Base-by-base conservation (phyloP, 2,113 vertebrate species). In the Eulemur macaco region DNA sequence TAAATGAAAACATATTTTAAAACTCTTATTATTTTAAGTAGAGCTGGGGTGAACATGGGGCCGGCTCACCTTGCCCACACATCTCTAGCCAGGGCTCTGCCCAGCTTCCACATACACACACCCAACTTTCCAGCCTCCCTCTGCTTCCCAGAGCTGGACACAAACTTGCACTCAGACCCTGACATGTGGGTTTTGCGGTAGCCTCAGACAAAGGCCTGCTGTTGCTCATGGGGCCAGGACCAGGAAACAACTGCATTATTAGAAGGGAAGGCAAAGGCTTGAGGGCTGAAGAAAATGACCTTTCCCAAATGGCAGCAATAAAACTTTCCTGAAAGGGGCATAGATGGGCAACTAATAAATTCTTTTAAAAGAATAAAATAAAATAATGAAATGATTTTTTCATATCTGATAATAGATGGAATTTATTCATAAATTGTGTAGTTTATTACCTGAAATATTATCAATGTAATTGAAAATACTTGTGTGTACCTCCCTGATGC, bases 251-350 rank as follows among this genome's bases (percentile, higher is more conserved):
- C 66, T 42, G 25, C 77, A 17, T 60, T 92, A 69, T 95, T 60
- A 4, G 31, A 78, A 60, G 73, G 85, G 63, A 92, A 86, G 63
- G 82, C 60, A 69, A 66, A 83, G 94, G 90, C 77, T 78, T 83
- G 56, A 73, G 60, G 90, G 66, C 73, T 89, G 56, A 78, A 85
- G 82, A 71, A 82, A 97, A 93, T 39, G 91, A 80, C 52, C 27
- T 83, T 91, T 94, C 77, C 76, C 15, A 95, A 97, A 39, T 86
- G 63, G 15, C 91, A 37, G 78, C 96, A 98, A 98, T 98, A 97
- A 97, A 98, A 83, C 78, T 95, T 93, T 91, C 74, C 96, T 93
- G 45, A 20, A 66, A 84, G 45, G 96, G 96, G 96, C 91, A 60
- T 31, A 64, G 69, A 74, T 94, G 96, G 91, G 86, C 89, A 84